Evolutionary conservation across 2,797 vertebrate genomes (phyloP), one percentile per base, ranked within the genome.

Genomic region (Epinephelus coioides): DNA sequence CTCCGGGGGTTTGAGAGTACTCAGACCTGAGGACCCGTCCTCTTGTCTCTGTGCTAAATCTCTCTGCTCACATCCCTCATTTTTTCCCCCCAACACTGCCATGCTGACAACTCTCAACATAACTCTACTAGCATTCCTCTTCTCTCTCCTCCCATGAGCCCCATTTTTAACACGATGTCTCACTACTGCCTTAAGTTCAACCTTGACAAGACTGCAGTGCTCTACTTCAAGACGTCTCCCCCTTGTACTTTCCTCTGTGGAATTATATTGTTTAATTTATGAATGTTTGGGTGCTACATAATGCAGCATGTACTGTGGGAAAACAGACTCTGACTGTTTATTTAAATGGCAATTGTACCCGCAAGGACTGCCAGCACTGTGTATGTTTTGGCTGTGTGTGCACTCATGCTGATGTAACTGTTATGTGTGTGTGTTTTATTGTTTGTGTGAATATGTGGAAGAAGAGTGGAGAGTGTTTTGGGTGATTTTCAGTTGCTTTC

Each of bases 281-380:
- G 66, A 86, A 66, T 76, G 88, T 85, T 73, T 79, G 73, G 76
- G 77, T 75, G 78, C 71, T 81, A 81, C 78, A 90, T 81, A 86
- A 88, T 82, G 55, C 76, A 91, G 46, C 49, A 60, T 72, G 64
- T 76, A 73, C 66, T 76, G 69, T 68, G 67, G 50, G 49, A 77
- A 90, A 86, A 84, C 81, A 76, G 53, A 89, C 81, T 80, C 53
- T 25, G 34, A 76, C 56, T 69, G 76, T 85, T 88, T 82, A 87
- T 90, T 88, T 81, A 82, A 90, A 88, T 89, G 78, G 84, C 79
- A 85, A 76, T 68, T 81, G 75, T 76, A 74, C 50, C 87, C 70
- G 18, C 63, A 78, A 87, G 82, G 69, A 69, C 67, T 59, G 66
- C 69, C 80, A 79, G 76, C 63, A 14, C 73, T 19, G 67, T 79